Evolutionary conservation across 2,797 vertebrate genomes (phyloP), one percentile per base, ranked within the genome.

Genomic region (Lycodopsis pacificus): DNA sequence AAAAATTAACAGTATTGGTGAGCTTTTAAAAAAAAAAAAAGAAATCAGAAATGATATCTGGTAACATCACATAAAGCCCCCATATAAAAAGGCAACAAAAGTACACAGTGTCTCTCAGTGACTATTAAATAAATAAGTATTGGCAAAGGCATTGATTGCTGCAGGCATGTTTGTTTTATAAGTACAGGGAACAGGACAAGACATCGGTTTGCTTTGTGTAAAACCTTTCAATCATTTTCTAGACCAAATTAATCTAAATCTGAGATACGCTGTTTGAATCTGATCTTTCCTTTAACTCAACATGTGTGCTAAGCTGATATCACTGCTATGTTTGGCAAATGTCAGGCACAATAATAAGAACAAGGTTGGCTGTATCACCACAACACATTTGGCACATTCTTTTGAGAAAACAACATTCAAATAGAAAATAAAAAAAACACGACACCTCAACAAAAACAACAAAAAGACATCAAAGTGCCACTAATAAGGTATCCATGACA

Each of bases 301-400:
- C 46, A 57, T 75, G 71, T 88, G 83, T 91, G 83, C 89, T 84
- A 85, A 90, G 79, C 88, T 87, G 88, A 92, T 87, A 77, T 89
- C 79, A 77, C 86, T 87, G 76, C 73, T 85, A 77, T 77, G 89
- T 91, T 92, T 92, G 90, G 91, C 86, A 88, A 93, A 92, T 91
- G 89, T 90, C 91, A 93, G 91, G 90, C 92, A 94, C 92, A 87
- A 91, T 91, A 86, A 93, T 81, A 80, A 92, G 87, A 94, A 93
- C 86, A 87, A 92, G 82, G 76, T 90, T 91, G 92, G 91, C 90
- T 91, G 85, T 89, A 87, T 93, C 82, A 93, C 92, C 88, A 93
- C 91, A 91, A 93, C 91, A 93, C 88, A 92, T 94, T 95, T 96
- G 94, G 94, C 94, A 96, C 95, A 95, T 94, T 95, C 89, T 88